These are phyloP conservation scores for Beroe forskalii DNA, from an alignment of 37 sponge, comb jelly and placozoan genomes.

Conservation along the genomic window DNA sequence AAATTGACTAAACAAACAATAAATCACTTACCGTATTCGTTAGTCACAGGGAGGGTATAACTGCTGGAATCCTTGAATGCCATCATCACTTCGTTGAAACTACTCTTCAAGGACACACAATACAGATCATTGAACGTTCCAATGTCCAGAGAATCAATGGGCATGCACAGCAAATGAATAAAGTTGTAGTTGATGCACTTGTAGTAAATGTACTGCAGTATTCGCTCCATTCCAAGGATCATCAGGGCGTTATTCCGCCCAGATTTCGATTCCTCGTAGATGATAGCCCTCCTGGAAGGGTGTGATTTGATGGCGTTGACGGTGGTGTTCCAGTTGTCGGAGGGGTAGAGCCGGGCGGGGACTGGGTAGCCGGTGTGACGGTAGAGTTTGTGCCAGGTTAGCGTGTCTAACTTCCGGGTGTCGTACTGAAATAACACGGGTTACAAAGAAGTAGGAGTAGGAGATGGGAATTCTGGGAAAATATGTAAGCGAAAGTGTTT, in stretches of 20 bases:
- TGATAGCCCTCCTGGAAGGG: not conserved
- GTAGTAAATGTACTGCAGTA: conserved; percentile 51
- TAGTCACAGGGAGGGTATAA: conserved; percentile 7
- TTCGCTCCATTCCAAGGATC: not conserved
- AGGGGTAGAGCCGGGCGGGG: conserved; percentile 45
- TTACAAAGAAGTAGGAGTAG: too few relatives aligned
- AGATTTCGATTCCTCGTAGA: conserved; percentile 45
- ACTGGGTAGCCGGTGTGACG: not conserved
- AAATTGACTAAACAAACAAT: too few relatives aligned
- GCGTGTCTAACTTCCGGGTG: conserved; percentile 11
- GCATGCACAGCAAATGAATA: conserved; percentile 10
- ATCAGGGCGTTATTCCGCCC: conserved; percentile 22
- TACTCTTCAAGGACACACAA: not conserved
- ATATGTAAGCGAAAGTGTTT: too few relatives aligned
- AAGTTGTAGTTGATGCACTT: conserved; percentile 6
- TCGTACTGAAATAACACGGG: conserved; percentile 60
- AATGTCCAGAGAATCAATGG: conserved; percentile 8
- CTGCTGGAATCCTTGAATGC: not conserved
- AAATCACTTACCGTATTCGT: conserved; percentile 37
- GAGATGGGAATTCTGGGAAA: too few relatives aligned
- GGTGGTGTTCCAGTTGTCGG: conserved; percentile 62
- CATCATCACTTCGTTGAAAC: conserved; percentile 3
- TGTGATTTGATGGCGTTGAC: conserved; percentile 41
- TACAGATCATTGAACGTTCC: conserved; percentile 59
- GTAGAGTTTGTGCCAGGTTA: conserved; percentile 48